Evolutionary conservation across 2,113 vertebrate species (phyloP).

Genomic region (Cromileptes altivelis): DNA sequence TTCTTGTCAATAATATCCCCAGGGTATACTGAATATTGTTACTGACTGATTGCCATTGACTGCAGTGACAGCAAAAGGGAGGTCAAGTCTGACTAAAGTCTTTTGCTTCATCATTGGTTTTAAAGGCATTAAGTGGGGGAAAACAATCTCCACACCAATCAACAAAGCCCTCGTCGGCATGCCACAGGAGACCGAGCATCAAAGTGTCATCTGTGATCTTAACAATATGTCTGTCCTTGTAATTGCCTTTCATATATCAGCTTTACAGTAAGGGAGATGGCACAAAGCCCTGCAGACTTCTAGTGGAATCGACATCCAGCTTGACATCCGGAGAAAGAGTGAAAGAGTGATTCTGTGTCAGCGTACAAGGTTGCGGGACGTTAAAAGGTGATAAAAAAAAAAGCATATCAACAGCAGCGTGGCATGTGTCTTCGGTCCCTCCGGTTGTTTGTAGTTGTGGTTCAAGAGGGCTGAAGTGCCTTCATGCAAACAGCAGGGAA

Average conservation of each 20-base stretch:
- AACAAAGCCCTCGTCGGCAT: neutral
- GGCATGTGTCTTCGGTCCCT: neutral
- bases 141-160: conserved; percentile 28
- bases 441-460: conserved; percentile 7
- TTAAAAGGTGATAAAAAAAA: conserved; percentile 11
- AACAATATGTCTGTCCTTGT: neutral
- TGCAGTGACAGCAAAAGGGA: neutral
- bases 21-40: neutral
- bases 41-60: neutral
- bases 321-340: neutral
- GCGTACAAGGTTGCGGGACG: neutral
- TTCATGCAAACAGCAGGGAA: conserved; percentile 11
- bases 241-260: conserved; percentile 8
- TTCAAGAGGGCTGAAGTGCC: conserved; percentile 32
- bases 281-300: neutral
- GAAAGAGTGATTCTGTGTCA: neutral
- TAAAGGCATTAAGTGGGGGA: conserved; percentile 2
- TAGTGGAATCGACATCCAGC: conserved; percentile 11
- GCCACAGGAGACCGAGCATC: conserved; percentile 4
- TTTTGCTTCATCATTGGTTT: conserved; percentile 24
- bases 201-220: conserved; percentile 12
- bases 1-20: conserved; percentile 3
- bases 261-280: neutral
- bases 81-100: conserved; percentile 18
- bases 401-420: neutral